These are phyloP conservation scores for Dendronephthya gigantea DNA, from an alignment of 64 coral and sea anemone genomes.

Conservation along the genomic window DNA sequence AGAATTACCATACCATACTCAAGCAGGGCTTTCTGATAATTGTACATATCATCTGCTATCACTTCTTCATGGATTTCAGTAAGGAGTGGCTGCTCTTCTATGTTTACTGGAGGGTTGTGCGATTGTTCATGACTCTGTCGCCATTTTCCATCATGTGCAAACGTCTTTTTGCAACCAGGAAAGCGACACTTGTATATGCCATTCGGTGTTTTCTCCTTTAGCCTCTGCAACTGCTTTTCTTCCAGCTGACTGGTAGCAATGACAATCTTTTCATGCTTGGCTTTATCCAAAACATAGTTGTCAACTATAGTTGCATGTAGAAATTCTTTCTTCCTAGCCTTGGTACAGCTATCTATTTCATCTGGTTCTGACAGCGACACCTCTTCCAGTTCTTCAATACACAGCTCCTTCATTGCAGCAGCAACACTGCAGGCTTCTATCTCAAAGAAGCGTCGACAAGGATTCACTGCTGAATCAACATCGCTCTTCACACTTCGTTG, in stretches of 20 bases:
- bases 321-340: neutral
- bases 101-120: conserved; percentile 28
- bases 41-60: conserved; percentile 55
- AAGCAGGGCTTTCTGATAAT: conserved; percentile 53
- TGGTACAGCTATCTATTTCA: neutral
- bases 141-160: conserved; percentile 52
- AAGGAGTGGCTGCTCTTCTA: conserved; percentile 11
- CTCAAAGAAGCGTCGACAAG: conserved; percentile 23
- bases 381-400: conserved; percentile 26
- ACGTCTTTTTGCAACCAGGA: conserved; percentile 58
- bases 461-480: neutral
- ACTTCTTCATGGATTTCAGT: neutral
- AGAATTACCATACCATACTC: conserved; percentile 67
- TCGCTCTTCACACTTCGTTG: conserved; percentile 16
- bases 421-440: conserved; percentile 25
- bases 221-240: conserved; percentile 23
- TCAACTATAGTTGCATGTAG: neutral
- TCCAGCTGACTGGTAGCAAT: neutral
- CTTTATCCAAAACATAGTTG: neutral
- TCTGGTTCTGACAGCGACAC: neutral
- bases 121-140: conserved; percentile 36
- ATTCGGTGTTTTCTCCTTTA: conserved; percentile 30
- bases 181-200: conserved; percentile 46
- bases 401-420: conserved; percentile 19
- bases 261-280: neutral